Base-by-base conservation (phyloP, 2,888 invertebrate species). In the Celastrina argiolus region DNA sequence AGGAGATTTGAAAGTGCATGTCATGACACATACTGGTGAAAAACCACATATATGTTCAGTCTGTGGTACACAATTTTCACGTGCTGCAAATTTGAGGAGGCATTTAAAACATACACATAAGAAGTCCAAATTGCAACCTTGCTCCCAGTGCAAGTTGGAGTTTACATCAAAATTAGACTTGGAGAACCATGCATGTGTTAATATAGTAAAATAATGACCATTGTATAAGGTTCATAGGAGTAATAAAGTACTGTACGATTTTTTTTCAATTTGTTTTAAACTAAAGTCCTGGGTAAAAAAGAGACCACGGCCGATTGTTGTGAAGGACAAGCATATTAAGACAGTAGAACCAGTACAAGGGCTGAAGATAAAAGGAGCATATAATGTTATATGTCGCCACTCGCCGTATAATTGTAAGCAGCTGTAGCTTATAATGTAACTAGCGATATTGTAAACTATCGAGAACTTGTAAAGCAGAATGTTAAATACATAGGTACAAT, bases 1-100 rank as follows among this genome's bases (percentile, higher is more conserved):
- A 26, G 84, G 89, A 61, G 90, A 90, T 70, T 73, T 92, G n/a
- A 91, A 87, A 64, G 86, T 87, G 70, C 92, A 92, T 66, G 63
- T 84, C 2, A 71, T 81, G 7, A 87, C 80, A 0, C 92, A 92
- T 70, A 83, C 82, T 0, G 90, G 88, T 0, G 87, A 85, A 41
- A 76, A 83, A 56, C 84, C 85, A 0, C 86, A 87, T 58, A 82
- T 85, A 0, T 92, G 92, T 67, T 76, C 78, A 26, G 74, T 85
- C 2, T 92, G 92, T 67, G 91, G 90, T 0, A 66, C 82, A 16
- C 78, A 87, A 2, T 74, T 91, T 26, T 79, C 85, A 0, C 84
- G 92, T 3, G 81, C 85, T 0, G 85, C 88, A 0, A 88, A 92
- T 68, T 77, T 92, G 2, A 87, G 84, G 66, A 77, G 91, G n/a